Percentiles rank a stretch among this genome's conserved stretches.
Conservation (phyloP, 1,140 invertebrate genomes). For the Brachionus angularis region DNA sequence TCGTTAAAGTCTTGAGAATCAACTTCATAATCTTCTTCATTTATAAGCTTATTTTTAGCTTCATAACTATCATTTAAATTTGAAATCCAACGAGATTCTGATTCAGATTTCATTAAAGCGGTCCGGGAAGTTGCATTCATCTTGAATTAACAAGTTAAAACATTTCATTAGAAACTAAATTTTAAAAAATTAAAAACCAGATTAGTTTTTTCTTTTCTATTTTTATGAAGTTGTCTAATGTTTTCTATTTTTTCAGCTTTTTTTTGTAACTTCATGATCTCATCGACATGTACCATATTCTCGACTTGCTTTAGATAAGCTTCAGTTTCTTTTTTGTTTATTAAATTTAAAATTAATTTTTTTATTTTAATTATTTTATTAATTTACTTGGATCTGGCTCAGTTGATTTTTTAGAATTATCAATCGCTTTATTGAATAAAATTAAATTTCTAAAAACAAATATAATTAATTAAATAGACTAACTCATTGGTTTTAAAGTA, state of each 20-base stretch:
- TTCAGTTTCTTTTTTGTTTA: constrained; percentile 4
- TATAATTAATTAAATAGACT: background rate
- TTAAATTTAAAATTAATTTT: background rate
- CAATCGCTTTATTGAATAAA: constrained; percentile 14
- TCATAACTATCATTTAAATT: constrained; percentile 17
- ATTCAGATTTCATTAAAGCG: constrained; percentile 27
- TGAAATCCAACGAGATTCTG: constrained; percentile 28
- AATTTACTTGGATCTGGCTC: background rate
- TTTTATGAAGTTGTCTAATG: constrained; percentile 37
- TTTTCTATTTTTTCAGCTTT: constrained; percentile 42
- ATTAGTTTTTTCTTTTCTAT: constrained; percentile 35
- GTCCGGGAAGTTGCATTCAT: constrained; percentile 6
- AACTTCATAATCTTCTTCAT: constrained; percentile 33
- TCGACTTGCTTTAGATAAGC: constrained; percentile 8
- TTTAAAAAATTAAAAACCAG: background rate
- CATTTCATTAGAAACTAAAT: background rate
- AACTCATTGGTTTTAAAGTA: constrained; percentile 21
- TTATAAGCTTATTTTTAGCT: constrained; percentile 12
- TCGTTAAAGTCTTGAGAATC: constrained; percentile 17
- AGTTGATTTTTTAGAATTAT: constrained; percentile 24
- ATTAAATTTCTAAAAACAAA: background rate
- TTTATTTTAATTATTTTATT: background rate
- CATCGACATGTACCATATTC: constrained; percentile 2
- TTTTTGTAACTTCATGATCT: constrained; percentile 9
- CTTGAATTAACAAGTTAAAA: background rate